These are phyloP conservation scores for Brachymystax lenok DNA, from an alignment of 2,797 vertebrate genomes.

Conservation along the genomic window DNA sequence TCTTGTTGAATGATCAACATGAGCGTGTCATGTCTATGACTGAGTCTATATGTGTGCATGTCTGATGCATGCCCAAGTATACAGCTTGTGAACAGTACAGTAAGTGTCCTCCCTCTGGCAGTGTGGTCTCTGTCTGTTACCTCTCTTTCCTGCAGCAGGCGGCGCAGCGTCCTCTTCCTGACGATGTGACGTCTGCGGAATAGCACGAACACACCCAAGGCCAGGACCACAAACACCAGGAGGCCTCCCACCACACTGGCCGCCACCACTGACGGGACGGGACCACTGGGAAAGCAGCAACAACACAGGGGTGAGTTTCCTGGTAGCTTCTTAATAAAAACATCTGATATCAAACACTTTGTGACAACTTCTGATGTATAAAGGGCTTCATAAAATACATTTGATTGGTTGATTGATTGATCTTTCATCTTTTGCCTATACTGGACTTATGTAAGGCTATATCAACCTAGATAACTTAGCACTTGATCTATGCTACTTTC, in stretches of 20 bases:
- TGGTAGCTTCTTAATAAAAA: not conserved
- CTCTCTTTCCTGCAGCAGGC: slow-evolving; percentile 91
- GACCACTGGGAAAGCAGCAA: slow-evolving; percentile 61
- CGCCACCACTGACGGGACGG: slow-evolving; percentile 71
- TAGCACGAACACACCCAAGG: slow-evolving; percentile 76
- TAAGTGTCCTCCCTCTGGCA: too few species aligned
- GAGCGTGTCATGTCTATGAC: not conserved
- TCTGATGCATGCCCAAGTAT: too few species aligned
- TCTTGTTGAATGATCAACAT: not conserved
- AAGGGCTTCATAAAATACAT: too few species aligned
- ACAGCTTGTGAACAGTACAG: too few species aligned
- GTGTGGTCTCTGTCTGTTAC: slow-evolving; percentile 49
- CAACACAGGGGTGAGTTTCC: not conserved
- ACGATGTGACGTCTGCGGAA: slow-evolving; percentile 81
- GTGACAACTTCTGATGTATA: too few species aligned
- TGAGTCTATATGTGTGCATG: not conserved
- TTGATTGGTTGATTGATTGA: too few species aligned
- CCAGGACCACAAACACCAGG: slow-evolving; percentile 75
- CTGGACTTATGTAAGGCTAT: too few species aligned
- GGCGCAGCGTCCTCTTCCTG: slow-evolving; percentile 85
- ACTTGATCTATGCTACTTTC: too few species aligned
- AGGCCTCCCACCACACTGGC: slow-evolving; percentile 82
- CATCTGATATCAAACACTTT: too few species aligned
- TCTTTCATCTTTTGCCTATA: too few species aligned
- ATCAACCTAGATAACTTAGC: too few species aligned